Evolutionary conservation across 2,797 vertebrate genomes (phyloP), one percentile per base, ranked within the genome.

Genomic region (Neopelma chrysocephalum): DNA sequence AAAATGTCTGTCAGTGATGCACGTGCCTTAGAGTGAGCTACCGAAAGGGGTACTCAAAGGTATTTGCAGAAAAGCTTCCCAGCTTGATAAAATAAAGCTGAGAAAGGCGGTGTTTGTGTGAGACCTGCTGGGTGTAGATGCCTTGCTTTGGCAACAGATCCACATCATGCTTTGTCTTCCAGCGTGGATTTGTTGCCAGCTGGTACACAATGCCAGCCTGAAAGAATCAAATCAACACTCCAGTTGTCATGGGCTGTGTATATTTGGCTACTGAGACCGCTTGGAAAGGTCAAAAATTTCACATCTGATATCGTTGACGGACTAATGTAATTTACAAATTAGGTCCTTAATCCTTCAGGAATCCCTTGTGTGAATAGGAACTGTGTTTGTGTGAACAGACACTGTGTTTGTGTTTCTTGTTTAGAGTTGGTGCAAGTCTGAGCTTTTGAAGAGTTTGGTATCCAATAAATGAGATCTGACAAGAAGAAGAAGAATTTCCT

Each of bases 271-370:
- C 65, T 54, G 47, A 73, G 42, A 43, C 68, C 0, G 0, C 81
- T 82, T 72, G 79, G 57, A 85, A 92, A 91, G 51, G 84, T 75
- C 57, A 94, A 15, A 89, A 77, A 80, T 85, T 53, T 77, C 57
- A 58, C 58, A 65, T 78, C 57, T 61, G 7, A 32, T 40, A 31
- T 48, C 1, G 2, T 0, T 47, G 51, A 54, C 36, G 47, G 47
- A 51, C 53, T 86, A 34, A 71, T 12, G 10, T 15, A 61, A 32
- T 86, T 89, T 69, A 71, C 43, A 72, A 27, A 69, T 80, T 11
- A 81, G n/a, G 18, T 82, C 5, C 12, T 78, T 69, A 91, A 45
- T 92, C 31, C 40, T 65, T 85, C 19, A 56, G 65, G 65, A 71
- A 65, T 83, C 78, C 65, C 10, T 48, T 51, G 9, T 51, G 8